phyloP scores from a whole-genome alignment of 1,140 invertebrate species.

The Heterodera schachtii region DNA sequence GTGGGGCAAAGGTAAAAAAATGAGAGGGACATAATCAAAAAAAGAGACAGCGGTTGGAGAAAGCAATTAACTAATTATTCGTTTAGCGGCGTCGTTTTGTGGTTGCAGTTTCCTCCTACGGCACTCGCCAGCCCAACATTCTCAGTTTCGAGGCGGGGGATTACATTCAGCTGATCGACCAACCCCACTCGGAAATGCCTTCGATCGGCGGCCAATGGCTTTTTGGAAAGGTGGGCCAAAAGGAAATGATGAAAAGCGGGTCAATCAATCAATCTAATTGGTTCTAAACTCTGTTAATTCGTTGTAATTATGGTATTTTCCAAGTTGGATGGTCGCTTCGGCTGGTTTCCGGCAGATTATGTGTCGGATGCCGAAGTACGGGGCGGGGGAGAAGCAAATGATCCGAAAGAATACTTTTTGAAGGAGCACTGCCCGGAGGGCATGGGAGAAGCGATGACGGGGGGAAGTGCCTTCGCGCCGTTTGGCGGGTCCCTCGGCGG shows the following conservation, averaged over 20 bases:
- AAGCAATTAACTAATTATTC: too few relatives aligned
- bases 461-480: neutral
- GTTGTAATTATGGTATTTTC: neutral
- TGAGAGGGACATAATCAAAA: too few relatives aligned
- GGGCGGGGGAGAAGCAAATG: neutral
- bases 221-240: slow-evolving; percentile 29
- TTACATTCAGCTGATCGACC: slow-evolving; percentile 35
- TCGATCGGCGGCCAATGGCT: slow-evolving; percentile 40
- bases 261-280: too few relatives aligned
- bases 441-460: neutral
- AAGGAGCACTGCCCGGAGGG: neutral
- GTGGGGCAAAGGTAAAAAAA: slow-evolving; percentile 22
- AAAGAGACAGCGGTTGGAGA: too few relatives aligned
- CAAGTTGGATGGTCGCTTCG: slow-evolving; percentile 37
- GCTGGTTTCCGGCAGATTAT: slow-evolving; percentile 45
- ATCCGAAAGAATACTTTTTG: neutral
- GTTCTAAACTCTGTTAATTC: too few relatives aligned
- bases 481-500: neutral
- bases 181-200: slow-evolving; percentile 34
- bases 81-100: slow-evolving; percentile 41
- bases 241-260: too few relatives aligned
- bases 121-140: slow-evolving; percentile 40
- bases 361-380: slow-evolving; percentile 9
- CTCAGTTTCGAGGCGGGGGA: slow-evolving; percentile 42
- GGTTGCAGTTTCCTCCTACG: slow-evolving; percentile 38